These are phyloP conservation scores for Branchinecta lynchi DNA, from an alignment of 1,140 invertebrate species.

Conservation along the genomic window DNA sequence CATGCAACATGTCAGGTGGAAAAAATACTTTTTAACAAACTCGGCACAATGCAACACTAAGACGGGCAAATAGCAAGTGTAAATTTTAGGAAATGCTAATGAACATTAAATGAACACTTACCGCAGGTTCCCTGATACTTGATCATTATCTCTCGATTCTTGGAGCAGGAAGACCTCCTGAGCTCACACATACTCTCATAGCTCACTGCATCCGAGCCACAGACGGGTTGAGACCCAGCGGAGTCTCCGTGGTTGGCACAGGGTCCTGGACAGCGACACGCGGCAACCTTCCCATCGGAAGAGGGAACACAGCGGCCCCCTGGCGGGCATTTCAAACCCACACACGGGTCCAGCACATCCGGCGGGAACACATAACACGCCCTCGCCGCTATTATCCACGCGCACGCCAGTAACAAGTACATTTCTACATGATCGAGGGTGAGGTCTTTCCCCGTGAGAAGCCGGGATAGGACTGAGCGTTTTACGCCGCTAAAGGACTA, in stretches of 20 bases:
- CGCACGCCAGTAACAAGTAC: no score
- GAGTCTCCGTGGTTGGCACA: constrained; percentile 66
- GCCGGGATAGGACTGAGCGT: no score
- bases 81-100: no score
- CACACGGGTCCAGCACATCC: constrained; percentile 63
- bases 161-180: constrained; percentile 52
- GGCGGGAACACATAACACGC: constrained; percentile 38
- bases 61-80: no score
- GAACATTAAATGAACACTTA: constrained; percentile 36
- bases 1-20: no score
- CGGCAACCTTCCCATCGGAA: constrained; percentile 51
- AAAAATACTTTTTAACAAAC: no score
- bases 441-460: no score
- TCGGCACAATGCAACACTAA: no score
- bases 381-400: no score
- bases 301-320: constrained; percentile 58
- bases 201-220: constrained; percentile 53
- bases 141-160: constrained; percentile 57
- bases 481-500: no score
- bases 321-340: constrained; percentile 49
- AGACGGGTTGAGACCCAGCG: constrained; percentile 51
- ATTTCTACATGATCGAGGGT: no score
- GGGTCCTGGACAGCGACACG: constrained; percentile 34
- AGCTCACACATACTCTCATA: constrained; percentile 67
- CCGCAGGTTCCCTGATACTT: constrained; percentile 78